A percentile compares a stretch with the other conserved stretches of the same genome.
Conservation (phyloP, 2,113 vertebrate genomes). For the Pterocles orientalis region DNA sequence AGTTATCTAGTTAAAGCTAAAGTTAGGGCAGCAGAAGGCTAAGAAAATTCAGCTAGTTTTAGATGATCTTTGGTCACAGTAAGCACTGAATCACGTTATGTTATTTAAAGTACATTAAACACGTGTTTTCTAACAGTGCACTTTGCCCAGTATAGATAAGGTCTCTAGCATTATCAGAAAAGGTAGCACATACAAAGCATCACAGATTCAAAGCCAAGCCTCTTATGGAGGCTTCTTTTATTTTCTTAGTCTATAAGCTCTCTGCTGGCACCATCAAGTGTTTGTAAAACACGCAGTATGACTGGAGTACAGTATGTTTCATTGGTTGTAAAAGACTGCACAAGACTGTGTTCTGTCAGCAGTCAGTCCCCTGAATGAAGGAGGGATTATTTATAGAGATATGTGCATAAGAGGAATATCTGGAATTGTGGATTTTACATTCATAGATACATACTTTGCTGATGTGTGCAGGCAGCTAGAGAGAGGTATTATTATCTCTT, state of each 20-base stretch:
- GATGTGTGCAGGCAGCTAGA: neutral
- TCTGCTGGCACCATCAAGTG: neutral
- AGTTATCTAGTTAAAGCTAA: neutral
- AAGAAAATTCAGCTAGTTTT: neutral
- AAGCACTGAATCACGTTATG: neutral
- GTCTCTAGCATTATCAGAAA: neutral
- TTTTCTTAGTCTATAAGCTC: neutral
- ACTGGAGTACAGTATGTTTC: neutral
- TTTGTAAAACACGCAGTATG: neutral
- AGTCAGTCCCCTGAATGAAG: neutral
- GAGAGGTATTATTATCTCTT: neutral
- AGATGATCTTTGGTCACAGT: neutral
- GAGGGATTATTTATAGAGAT: neutral
- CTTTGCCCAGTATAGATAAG: neutral
- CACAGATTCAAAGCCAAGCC: neutral
- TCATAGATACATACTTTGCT: neutral
- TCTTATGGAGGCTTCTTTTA: neutral
- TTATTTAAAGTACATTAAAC: neutral
- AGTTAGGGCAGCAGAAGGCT: neutral
- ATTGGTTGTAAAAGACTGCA: neutral
- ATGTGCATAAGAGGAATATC: neutral
- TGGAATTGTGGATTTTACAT: neutral
- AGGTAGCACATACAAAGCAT: neutral
- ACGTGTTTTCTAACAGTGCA: neutral
- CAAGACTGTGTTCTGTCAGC: neutral